These are phyloP conservation scores for Clavelina lepadiformis DNA, from an alignment of 23 tunicate genomes.

Conservation along the genomic window DNA sequence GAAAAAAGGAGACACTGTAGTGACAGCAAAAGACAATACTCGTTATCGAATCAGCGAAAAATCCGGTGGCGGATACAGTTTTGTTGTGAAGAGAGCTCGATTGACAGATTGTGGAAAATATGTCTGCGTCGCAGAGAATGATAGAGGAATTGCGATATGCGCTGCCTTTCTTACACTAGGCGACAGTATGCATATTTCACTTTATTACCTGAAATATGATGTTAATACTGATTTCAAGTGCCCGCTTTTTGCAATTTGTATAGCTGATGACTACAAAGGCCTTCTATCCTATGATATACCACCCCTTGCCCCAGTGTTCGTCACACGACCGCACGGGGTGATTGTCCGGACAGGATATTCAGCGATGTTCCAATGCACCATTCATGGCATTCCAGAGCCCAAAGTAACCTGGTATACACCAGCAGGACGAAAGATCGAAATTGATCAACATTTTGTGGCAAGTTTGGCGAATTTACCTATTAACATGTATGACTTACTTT, in stretches of 20 bases:
- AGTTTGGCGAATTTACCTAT: too few species aligned
- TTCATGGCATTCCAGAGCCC: conserved; percentile 50
- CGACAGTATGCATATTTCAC: neutral
- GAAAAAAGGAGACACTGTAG: conserved; percentile 26
- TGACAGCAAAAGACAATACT: conserved; percentile 7
- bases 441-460: neutral
- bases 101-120: conserved; percentile 49
- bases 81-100: conserved; percentile 8
- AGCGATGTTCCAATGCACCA: conserved; percentile 51
- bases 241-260: neutral
- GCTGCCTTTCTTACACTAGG: conserved; percentile 16
- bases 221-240: neutral
- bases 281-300: conserved; percentile 14
- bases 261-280: too few species aligned
- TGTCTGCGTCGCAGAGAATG: conserved; percentile 53
- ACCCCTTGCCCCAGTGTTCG: conserved; percentile 38
- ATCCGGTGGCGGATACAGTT: conserved; percentile 23
- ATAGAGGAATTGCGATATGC: conserved; percentile 36
- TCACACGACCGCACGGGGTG: conserved; percentile 41
- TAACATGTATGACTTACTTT: too few species aligned
- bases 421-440: conserved; percentile 6
- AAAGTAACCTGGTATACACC: conserved; percentile 37
- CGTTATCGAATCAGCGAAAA: conserved; percentile 1
- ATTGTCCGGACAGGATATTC: conserved; percentile 20
- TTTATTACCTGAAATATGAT: neutral